Evolutionary conservation across 2,797 vertebrate genomes (phyloP), one percentile per base, ranked within the genome.

Genomic region (Typhlichthys subterraneus): DNA sequence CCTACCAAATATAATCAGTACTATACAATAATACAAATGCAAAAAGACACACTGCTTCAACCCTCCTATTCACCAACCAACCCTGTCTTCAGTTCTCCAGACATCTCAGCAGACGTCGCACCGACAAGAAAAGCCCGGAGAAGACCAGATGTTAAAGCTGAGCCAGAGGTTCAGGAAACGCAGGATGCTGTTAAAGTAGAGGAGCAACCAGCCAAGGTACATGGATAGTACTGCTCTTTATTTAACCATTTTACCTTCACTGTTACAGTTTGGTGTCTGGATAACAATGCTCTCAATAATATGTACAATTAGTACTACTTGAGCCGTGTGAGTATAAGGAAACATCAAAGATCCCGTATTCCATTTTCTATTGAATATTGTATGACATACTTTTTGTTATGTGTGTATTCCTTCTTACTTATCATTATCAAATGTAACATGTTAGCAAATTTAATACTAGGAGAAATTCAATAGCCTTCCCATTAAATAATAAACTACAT

Each of bases 51-150:
- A 10, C 38, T 42, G 38, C 38, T 8, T 1, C 52, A 63, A 17
- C 47, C 13, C 45, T 51, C 49, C 57, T 64, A 63, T 68, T 19
- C 71, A 0, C 57, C 58, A 0, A 54, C 57, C 23, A 13, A 59
- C 0, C 63, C 80, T 0, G 76, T 13, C 51, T 12, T 14, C 33
- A 33, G 13, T 17, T 49, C 51, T n/a, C n/a, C 48, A 45, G 81
- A 93, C 48, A 76, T 12, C 52, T 77, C 89, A 9, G 66, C 78
- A 0, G 92, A 94, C 2, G 80, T 92, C 12, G 86, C 89, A 12
- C 84, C 93, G 13, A 87, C 91, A 12, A 84, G 87, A 69, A 91
- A 92, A 83, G 94, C 94, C 73, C 90, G 95, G 58, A 96, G 92
- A 83, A 95, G 95, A 80, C 94, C 96, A 1, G 96, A 97, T 5